Conservation (phyloP, 2,888 invertebrate genomes). For the Heteromyza rotundicornis region DNA sequence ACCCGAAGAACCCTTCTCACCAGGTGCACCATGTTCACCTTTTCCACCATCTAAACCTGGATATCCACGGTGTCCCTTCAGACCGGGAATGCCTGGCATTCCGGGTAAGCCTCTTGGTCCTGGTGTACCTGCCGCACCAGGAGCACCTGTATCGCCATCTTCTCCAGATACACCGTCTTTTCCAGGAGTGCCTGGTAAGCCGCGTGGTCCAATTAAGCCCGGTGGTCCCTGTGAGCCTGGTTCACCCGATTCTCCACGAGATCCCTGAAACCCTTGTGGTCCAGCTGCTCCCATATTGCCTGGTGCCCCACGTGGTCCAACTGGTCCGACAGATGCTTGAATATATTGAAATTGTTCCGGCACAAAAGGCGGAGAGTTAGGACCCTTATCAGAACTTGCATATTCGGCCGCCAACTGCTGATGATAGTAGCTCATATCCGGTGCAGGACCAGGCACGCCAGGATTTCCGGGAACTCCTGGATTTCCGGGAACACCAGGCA, state of each 20-base stretch:
- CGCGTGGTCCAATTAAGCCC: conserved; percentile 77
- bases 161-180: conserved; percentile 76
- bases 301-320: conserved; percentile 80
- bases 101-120: conserved; percentile 77
- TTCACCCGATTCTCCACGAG: conserved; percentile 81
- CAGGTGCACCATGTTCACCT: conserved; percentile 77
- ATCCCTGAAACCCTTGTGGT: conserved; percentile 82
- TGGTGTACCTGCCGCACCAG: conserved; percentile 73
- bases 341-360: conserved; percentile 77
- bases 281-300: conserved; percentile 71
- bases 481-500: conserved; percentile 45
- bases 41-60: conserved; percentile 81
- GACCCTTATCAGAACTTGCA: conserved; percentile 79
- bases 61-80: conserved; percentile 84
- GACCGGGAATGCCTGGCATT: conserved; percentile 79
- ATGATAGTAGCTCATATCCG: conserved; percentile 66
- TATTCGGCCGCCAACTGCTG: conserved; percentile 76
- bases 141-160: conserved; percentile 80
- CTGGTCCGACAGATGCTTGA: conserved; percentile 80
- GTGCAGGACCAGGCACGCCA: conserved; percentile 71
- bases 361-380: conserved; percentile 65
- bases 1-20: conserved; percentile 79
- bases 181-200: conserved; percentile 76
- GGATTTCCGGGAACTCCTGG: conserved; percentile 64
- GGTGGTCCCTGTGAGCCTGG: conserved; percentile 73